Conservation (phyloP, 1,140 invertebrate species). For the Vanessa atalanta region DNA sequence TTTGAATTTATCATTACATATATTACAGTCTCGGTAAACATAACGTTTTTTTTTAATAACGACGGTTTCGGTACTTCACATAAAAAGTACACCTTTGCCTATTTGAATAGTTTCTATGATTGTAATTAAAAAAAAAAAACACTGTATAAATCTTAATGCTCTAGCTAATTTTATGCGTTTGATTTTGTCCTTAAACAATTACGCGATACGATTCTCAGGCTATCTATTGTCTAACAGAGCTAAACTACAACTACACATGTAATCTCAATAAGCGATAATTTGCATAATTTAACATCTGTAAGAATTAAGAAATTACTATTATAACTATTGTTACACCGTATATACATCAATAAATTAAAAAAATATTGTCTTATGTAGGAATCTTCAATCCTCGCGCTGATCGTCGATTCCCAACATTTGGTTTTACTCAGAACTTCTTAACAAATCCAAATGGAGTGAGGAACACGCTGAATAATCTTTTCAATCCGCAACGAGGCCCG, state of each 20-base stretch:
- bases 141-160: no score
- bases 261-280: not conserved
- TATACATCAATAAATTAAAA: not conserved
- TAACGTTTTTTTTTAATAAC: slow-evolving; percentile 1
- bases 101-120: no score
- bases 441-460: slow-evolving; percentile 47
- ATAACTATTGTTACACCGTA: no score
- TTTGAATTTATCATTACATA: slow-evolving; percentile 26
- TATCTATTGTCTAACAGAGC: no score
- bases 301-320: no score
- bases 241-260: no score
- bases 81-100: not conserved
- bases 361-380: slow-evolving; percentile 47
- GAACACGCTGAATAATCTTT: slow-evolving; percentile 43
- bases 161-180: no score
- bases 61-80: slow-evolving; percentile 10
- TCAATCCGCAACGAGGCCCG: slow-evolving; percentile 40
- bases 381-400: slow-evolving; percentile 57
- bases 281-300: not conserved
- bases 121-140: no score
- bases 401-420: slow-evolving; percentile 39
- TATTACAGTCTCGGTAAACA: not conserved
- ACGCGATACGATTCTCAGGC: no score
- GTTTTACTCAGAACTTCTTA: slow-evolving; percentile 44
- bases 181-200: no score